These are phyloP conservation scores for Cynaeus angustus DNA, from an alignment of 2,888 invertebrate genomes.

Conservation along the genomic window DNA sequence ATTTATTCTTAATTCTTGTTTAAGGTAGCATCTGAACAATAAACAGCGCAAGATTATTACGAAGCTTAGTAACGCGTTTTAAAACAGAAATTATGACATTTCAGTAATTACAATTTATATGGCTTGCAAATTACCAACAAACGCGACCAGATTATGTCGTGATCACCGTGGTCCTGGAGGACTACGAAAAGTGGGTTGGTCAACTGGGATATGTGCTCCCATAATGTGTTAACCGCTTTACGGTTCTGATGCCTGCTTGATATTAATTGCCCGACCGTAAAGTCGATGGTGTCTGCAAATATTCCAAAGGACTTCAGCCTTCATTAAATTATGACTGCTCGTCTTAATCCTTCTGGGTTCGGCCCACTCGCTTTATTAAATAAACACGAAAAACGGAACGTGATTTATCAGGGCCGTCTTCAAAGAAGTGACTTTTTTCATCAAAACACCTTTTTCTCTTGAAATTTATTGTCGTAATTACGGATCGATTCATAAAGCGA, in stretches of 20 bases:
- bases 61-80: slow-evolving; percentile 50
- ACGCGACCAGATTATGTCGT: slow-evolving; percentile 41
- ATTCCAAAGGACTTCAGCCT: slow-evolving; percentile 45
- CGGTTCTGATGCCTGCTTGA: slow-evolving; percentile 51
- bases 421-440: slow-evolving; percentile 47
- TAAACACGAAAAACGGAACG: slow-evolving; percentile 20
- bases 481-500: slow-evolving; percentile 60
- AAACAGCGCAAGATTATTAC: slow-evolving; percentile 52
- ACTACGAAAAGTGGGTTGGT: slow-evolving; percentile 38
- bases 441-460: slow-evolving; percentile 56
- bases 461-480: slow-evolving; percentile 60
- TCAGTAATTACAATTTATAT: slow-evolving; percentile 58
- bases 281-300: slow-evolving; percentile 52
- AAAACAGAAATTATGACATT: slow-evolving; percentile 57
- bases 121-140: slow-evolving; percentile 55
- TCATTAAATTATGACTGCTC: slow-evolving; percentile 40
- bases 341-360: slow-evolving; percentile 39
- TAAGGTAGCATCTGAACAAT: slow-evolving; percentile 52
- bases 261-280: slow-evolving; percentile 53
- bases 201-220: slow-evolving; percentile 50
- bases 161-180: slow-evolving; percentile 16
- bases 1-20: slow-evolving; percentile 52
- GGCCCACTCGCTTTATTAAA: slow-evolving; percentile 28
- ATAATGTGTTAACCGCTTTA: slow-evolving; percentile 54
- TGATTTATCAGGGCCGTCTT: slow-evolving; percentile 36